Evolutionary conservation across 2,888 invertebrate genomes (phyloP), one percentile per base, ranked within the genome.

Genomic region (Protodeltote pygarga): DNA sequence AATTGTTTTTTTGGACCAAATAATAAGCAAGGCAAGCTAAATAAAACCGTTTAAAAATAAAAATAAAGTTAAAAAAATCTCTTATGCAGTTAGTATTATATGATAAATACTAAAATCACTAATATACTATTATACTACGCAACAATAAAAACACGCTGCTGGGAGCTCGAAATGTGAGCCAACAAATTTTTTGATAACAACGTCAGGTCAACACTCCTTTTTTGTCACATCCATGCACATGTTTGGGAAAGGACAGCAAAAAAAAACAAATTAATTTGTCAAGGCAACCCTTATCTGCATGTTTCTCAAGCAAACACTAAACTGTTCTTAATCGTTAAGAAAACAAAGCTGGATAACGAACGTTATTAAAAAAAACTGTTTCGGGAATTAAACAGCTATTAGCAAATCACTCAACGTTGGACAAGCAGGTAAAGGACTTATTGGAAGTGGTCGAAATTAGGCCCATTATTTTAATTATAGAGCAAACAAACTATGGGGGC

Each of bases 401-500:
- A 87, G 80, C 86, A 80, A 86, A 86, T 86, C 84, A 81, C 66
- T 70, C 52, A 69, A 65, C 71, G 66, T n/a, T n/a, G n/a, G n/a
- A n/a, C n/a, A n/a, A n/a, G n/a, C 89, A 88, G 89, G 89, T 88
- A 89, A 77, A 65, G 37, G 24, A 74, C 73, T 74, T 83, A 86
- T 87, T 84, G 81, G 79, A 81, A 81, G 71, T 76, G 77, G 68
- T 74, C 80, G 64, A 78, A 89, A 87, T 87, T 84, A 81, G 81
- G 78, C 71, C 79, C 76, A 91, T 90, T 89, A 88, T 79, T 72
- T 83, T 91, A 91, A 91, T 91, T 90, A 91, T 87, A 87, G 80
- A 81, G 83, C 67, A 83, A 88, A 84, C 79, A 85, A 65, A 70
- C 64, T 70, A 68, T 74, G 37, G 54, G 50, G 72, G 55, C 71